Base-by-base conservation (phyloP, 2,888 invertebrate genomes). In the Ceriagrion tenellum region DNA sequence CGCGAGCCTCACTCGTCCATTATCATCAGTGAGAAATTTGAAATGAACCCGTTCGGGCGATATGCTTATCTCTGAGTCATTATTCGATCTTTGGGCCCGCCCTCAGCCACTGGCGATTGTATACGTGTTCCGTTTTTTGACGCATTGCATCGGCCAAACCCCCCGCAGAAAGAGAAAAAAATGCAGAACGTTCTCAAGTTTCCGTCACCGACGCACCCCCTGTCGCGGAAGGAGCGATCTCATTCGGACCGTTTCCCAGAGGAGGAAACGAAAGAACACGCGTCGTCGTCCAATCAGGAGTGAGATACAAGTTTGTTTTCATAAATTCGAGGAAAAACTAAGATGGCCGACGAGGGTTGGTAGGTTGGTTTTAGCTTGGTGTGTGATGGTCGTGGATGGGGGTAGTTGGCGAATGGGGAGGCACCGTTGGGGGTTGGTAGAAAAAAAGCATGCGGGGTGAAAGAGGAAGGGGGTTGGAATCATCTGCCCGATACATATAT, bases 401-500 rank as follows among this genome's bases (percentile, higher is more conserved):
- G 59, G 93, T 59, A 93, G 93, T 69, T 59, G 47, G 23, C 10
- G 69, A 26, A 69, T 69, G 74, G 35, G 30, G 74, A n/a, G 35
- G 89, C 59, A 59, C 59, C 12, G 63, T 26, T 23, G 47, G 93
- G 69, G 47, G 74, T 81, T 81, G 35, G 69, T 26, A 12, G 63
- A 69, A 81, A 81, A 81, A 81, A 81, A 81, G 6, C 74, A 26
- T 69, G 74, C 8, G 69, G 26, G 88, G 95, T 30, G 56, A 40
- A 55, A 95, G 59, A 55, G 89, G 69, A 47, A 30, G 4, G 63
- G 95, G 59, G 55, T 1, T 10, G 88, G 55, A 81, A 95, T 89
- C 63, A 59, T 55, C 59, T 30, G 26, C 95, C 35, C 47, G 89
- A 90, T 89, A 95, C 89, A 90, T 95, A 95, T 59, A 95, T 95